Base-by-base conservation (phyloP, 2,797 vertebrate genomes). In the Nasua narica region DNA sequence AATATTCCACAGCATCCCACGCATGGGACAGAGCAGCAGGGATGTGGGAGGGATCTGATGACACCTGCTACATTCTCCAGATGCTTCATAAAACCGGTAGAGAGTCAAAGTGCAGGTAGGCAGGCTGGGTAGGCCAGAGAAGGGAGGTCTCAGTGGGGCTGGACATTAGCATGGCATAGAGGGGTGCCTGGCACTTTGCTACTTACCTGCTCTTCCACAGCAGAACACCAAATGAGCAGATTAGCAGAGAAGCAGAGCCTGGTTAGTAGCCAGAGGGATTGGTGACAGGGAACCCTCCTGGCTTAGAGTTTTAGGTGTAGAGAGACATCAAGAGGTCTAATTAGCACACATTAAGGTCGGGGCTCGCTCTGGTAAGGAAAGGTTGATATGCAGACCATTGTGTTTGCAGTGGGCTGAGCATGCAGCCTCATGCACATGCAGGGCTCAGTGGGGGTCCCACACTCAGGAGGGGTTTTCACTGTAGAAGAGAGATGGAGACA, bases 151-250 rank as follows among this genome's bases (percentile, higher is more conserved):
- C 23, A 0, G 2, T 2, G 7, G 14, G 6, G n/a, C 58, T 43
- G 56, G n/a, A 40, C 3, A 0, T 3, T 1, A 27, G 12, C 32
- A 18, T 7, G 4, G 29, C 15, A 7, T 1, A 23, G 32, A 43
- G 43, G 7, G 13, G 2, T 67, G 2, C 23, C 0, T 19, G 3
- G 46, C 27, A 7, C 16, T 60, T 32, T 16, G 25, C 48, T 81
- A 43, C 11, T 2, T n/a, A 23, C n/a, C 46, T 23, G 11, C 65
- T 74, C 18, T 72, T 60, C 74, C 25, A 29, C 11, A 2, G 27
- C 67, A 37, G 46, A 25, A 35, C 48, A 35, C 65, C 74, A 18
- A n/a, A 27, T 9, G 11, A 62, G 19, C 65, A 7, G 2, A 5
- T 40, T n/a, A 67, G 37, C 21, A 67, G 62, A 54, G n/a, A 58